Percentiles rank a stretch among this genome's conserved stretches.
These are phyloP conservation scores for Chrosomus eos DNA, from an alignment of 2,797 vertebrate genomes.

Conservation along the genomic window DNA sequence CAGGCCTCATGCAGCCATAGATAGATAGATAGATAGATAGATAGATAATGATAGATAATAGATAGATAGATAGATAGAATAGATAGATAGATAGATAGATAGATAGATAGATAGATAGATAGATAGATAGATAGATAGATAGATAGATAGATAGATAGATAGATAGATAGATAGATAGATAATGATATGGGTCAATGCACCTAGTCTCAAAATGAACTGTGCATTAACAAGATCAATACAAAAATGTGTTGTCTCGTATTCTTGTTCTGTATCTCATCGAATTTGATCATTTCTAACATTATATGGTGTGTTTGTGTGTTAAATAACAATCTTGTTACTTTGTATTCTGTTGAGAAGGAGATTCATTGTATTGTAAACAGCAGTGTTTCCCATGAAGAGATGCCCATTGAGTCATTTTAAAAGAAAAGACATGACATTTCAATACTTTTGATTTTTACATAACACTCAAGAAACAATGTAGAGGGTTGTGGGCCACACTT, in stretches of 20 bases:
- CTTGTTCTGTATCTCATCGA: conserved; percentile 19
- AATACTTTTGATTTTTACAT: not conserved
- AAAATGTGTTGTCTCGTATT: not conserved
- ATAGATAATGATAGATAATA: accelerated
- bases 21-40: not conserved
- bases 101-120: too few species aligned
- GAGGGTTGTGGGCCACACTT: not conserved
- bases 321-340: conserved; percentile 40
- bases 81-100: accelerated
- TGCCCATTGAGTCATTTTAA: not conserved
- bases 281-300: conserved; percentile 36
- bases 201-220: not conserved
- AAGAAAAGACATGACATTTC: not conserved
- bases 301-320: conserved; percentile 33
- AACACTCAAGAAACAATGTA: not conserved
- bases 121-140: not conserved
- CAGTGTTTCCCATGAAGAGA: not conserved
- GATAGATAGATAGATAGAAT: not conserved
- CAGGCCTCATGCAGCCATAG: conserved; percentile 52
- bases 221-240: not conserved
- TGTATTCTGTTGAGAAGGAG: conserved; percentile 46
- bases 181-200: not conserved
- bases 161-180: not conserved
- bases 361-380: conserved; percentile 39
- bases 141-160: not conserved